Evolutionary conservation across 2,888 invertebrate genomes (phyloP), one percentile per base, ranked within the genome.

Genomic region (Eupeodes latifasciatus): DNA sequence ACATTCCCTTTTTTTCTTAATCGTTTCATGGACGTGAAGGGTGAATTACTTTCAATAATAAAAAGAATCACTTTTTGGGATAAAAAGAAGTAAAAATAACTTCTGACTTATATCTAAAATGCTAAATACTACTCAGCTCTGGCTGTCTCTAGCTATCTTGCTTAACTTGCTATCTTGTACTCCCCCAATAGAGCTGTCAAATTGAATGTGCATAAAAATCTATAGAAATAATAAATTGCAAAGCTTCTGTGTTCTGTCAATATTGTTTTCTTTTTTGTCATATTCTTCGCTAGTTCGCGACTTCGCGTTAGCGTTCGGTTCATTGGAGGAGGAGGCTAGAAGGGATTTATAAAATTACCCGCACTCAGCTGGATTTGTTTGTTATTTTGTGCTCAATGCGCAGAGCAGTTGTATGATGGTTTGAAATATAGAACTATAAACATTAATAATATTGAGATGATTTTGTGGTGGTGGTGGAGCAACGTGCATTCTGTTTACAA

Each of bases 241-340:
- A 62, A 67, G 53, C 64, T 69, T 62, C 66, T 81, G 84, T 83
- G 53, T 69, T 62, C 66, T 81, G 84, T 83, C 87, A 87, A 77
- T 72, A 55, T 55, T 44, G 19, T 71, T 16, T 77, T 76, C 69
- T 67, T 80, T 83, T 36, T 59, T 67, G 75, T 62, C 27, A 27
- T 69, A 82, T 66, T 79, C 66, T 47, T 12, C 59, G n/a, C 34
- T 9, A n/a, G 7, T 6, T 34, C 27, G 27, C 27, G 27, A 27
- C 27, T 27, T 27, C 2, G 27, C 27, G 27, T 27, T 27, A 27
- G 27, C 27, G 3, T 27, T 27, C 27, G 27, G 2, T 27, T 27
- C 27, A 27, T 2, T 4, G 27, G 7, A 4, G 9, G 49, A 47
- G 12, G 66, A 19, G 19, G 12, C 11, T 19, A 19, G 44, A 49